Evolutionary conservation across 2,113 vertebrate genomes (phyloP).

Genomic region (Felis chaus): DNA sequence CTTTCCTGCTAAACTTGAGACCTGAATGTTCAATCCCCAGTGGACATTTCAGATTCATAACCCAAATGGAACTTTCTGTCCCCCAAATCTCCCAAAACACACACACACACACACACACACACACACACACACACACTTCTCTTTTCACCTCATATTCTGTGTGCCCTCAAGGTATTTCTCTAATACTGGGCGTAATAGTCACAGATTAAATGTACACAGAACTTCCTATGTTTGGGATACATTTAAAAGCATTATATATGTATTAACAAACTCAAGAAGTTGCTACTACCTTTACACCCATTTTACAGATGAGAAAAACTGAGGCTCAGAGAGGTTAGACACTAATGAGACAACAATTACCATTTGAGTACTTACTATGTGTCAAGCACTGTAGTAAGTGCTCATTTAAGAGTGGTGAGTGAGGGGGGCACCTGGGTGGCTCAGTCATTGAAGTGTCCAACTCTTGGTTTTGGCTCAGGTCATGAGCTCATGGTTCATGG

Average conservation of each 20-base stretch:
- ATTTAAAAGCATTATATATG: conserved; percentile 3
- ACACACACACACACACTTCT: neutral
- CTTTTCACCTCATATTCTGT: conserved; percentile 6
- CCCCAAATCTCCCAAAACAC: neutral
- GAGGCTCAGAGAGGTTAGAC: neutral
- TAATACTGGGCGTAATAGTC: neutral
- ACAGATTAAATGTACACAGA: conserved; percentile 3
- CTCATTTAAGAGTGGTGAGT: neutral
- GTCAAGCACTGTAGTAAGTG: neutral
- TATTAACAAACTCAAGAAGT: neutral
- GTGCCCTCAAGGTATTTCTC: neutral
- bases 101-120: neutral
- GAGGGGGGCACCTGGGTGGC: too few relatives aligned
- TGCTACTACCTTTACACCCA: neutral
- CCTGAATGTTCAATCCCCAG: neutral
- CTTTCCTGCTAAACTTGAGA: neutral
- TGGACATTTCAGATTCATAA: conserved; percentile 24
- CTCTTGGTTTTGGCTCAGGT: too few relatives aligned
- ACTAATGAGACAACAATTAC: neutral
- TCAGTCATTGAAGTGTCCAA: too few relatives aligned
- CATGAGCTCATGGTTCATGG: too few relatives aligned
- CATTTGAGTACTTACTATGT: neutral
- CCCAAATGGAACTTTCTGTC: neutral
- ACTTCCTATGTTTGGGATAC: neutral
- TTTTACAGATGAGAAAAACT: conserved; percentile 18